These are phyloP conservation scores for Tholera decimalis DNA, from an alignment of 2,888 invertebrate species.

Conservation along the genomic window DNA sequence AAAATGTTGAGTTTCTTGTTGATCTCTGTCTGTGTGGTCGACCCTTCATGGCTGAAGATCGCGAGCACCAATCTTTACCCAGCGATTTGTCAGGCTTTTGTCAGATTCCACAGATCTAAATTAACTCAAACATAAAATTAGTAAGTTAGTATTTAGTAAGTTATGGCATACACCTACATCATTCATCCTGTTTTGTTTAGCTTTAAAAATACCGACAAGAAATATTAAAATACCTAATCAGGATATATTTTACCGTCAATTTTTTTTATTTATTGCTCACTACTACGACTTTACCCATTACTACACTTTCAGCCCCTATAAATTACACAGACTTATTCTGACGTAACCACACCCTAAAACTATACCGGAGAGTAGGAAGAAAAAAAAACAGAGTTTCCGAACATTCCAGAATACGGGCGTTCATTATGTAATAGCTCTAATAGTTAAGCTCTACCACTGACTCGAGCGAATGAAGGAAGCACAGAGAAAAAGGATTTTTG, in stretches of 20 bases:
- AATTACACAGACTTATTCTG: constrained; percentile 33
- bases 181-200: too few relatives aligned
- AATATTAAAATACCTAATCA: constrained; percentile 11
- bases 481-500: constrained; percentile 21
- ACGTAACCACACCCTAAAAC: constrained; percentile 38
- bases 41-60: too few relatives aligned
- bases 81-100: too few relatives aligned
- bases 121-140: too few relatives aligned
- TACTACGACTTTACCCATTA: too few relatives aligned
- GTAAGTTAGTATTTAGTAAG: too few relatives aligned
- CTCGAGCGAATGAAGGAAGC: constrained; percentile 23
- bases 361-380: constrained; percentile 9
- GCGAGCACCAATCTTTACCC: too few relatives aligned
- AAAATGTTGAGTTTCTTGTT: too few relatives aligned
- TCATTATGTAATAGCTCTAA: constrained; percentile 58
- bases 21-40: too few relatives aligned
- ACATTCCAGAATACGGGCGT: constrained; percentile 37
- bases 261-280: too few relatives aligned
- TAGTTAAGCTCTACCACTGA: constrained; percentile 28
- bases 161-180: not conserved
- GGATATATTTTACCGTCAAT: not conserved
- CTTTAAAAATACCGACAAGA: not conserved
- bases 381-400: constrained; percentile 40
- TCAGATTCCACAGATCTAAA: too few relatives aligned
- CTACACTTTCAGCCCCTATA: constrained; percentile 29